phyloP scores from a whole-genome alignment of 2,797 vertebrate genomes.

The Dicrostonyx torquatus region DNA sequence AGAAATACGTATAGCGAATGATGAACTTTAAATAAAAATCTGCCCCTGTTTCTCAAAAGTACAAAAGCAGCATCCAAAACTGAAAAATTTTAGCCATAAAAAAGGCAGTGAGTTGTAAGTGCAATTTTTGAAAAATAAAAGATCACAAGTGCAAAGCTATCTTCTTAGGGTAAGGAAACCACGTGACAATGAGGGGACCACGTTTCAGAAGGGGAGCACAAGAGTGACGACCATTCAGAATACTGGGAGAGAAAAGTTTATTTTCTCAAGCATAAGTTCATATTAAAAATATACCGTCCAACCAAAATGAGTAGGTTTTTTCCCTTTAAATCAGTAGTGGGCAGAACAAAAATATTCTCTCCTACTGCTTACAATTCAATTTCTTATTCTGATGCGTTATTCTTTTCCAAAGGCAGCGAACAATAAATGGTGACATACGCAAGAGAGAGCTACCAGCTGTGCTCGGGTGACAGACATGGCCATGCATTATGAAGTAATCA shows the following conservation, averaged over 20 bases:
- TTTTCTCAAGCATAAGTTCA: slow-evolving; percentile 14
- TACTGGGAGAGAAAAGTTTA: background rate
- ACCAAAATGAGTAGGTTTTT: background rate
- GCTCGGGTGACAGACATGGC: background rate
- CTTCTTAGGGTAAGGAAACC: background rate
- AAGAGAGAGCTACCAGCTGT: slow-evolving; percentile 3
- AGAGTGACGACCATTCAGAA: background rate
- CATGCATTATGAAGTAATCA: slow-evolving; percentile 45
- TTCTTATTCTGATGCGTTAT: slow-evolving; percentile 15
- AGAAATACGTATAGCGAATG: background rate
- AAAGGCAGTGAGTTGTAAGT: background rate
- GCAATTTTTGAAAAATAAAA: background rate
- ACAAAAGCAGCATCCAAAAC: background rate
- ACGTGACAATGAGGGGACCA: background rate
- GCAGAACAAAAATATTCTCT: background rate
- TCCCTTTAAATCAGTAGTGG: background rate
- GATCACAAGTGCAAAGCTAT: background rate
- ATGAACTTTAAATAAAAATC: background rate
- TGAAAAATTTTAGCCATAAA: background rate
- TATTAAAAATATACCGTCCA: slow-evolving; percentile 9
- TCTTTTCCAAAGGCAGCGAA: background rate
- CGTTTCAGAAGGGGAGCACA: background rate
- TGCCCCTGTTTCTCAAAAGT: background rate
- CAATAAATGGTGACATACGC: background rate
- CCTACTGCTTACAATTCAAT: background rate